Base-by-base conservation (phyloP, 2,888 invertebrate genomes). In the Diaphora mendica region DNA sequence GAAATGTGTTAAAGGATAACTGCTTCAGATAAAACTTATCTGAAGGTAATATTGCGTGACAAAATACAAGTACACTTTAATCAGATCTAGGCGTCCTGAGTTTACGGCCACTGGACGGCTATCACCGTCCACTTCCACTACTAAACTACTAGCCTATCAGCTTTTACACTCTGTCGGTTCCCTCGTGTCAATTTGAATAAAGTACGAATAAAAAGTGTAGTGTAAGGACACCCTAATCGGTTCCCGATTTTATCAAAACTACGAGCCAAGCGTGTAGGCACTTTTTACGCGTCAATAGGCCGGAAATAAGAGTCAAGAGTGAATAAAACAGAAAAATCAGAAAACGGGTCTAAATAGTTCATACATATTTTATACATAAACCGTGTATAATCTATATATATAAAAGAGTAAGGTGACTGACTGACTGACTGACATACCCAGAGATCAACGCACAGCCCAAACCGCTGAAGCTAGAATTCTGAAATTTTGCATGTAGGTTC, bases 121-220 rank as follows among this genome's bases (percentile, higher is more conserved):
- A 88, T 92, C 90, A 89, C 86, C 84, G 85, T 74, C 71, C 74
- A 85, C 84, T 87, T 82, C 82, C 80, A 83, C 79, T 85, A 90
- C 89, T 91, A 91, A 92, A 93, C 88, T 89, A 88, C 86, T 85
- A 77, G 85, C 88, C 90, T 92, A 91, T 93, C 92, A 86, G 91
- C 85, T 84, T 88, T 92, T 91, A 92, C 92, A 89, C 90, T 84
- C 92, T 88, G 88, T 86, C 89, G 88, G 88, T 86, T 89, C 84
- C 83, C 85, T 88, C 86, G 82, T 87, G 90, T 90, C 92, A 87
- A 91, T 92, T 92, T 92, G 89, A 92, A 93, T 93, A 93, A 93
- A 91, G 88, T 88, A 85, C 86, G 86, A 91, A 89, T 91, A 91
- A 92, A 91, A 92, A 90, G 88, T 90, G 87, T 89, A 89, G 88